These are phyloP conservation scores for Cephus rjabovi DNA, from an alignment of 2,888 invertebrate species.

Conservation along the genomic window DNA sequence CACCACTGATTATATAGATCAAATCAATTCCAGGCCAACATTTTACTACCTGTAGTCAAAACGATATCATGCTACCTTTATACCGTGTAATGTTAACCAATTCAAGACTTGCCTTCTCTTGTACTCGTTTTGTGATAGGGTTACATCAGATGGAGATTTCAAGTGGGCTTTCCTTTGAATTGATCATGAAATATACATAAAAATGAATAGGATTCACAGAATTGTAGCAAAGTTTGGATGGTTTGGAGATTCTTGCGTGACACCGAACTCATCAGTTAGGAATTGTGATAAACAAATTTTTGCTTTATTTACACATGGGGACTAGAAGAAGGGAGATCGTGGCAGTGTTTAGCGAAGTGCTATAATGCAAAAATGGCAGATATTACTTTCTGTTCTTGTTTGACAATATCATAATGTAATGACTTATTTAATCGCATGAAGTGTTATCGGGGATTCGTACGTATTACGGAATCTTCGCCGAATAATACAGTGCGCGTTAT, in stretches of 20 bases:
- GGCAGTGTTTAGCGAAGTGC: neutral
- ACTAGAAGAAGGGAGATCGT: neutral
- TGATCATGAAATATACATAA: no score
- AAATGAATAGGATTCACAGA: no score
- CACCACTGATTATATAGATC: neutral
- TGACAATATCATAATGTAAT: neutral
- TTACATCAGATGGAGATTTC: neutral
- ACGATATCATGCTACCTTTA: neutral
- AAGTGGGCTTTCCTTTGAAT: no score
- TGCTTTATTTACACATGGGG: neutral
- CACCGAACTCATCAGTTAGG: neutral
- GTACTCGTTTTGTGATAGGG: neutral
- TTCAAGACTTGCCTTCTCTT: neutral
- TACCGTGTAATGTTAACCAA: neutral
- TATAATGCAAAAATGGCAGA: neutral
- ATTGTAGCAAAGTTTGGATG: neutral
- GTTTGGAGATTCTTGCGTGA: neutral
- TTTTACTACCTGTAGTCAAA: neutral
- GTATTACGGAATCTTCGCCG: neutral
- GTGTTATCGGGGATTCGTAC: neutral
- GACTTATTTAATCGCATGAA: neutral
- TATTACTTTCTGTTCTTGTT: neutral
- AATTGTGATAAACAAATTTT: neutral
- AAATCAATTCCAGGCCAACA: neutral
- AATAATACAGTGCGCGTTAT: constrained; percentile 1